Conservation (phyloP, 1,140 invertebrate species). For the Hycleus cichorii region DNA sequence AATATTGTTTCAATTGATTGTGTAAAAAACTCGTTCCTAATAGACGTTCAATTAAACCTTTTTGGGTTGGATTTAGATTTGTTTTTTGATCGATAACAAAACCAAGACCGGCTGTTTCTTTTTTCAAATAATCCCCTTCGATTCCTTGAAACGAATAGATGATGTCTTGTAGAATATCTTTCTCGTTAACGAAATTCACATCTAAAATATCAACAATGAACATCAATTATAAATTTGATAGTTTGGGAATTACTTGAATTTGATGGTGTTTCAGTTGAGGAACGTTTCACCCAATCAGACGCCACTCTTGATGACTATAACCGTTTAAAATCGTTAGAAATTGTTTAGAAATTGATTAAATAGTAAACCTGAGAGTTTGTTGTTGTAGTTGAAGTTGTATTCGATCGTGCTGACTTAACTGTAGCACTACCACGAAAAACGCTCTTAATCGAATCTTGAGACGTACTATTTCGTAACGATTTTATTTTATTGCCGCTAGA, state of each 20-base stretch:
- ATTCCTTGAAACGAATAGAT: slow-evolving; percentile 77
- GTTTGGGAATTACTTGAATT: not conserved
- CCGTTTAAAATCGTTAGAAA: too few species aligned
- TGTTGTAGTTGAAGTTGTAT: not conserved
- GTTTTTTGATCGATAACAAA: slow-evolving; percentile 59
- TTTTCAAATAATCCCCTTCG: slow-evolving; percentile 65
- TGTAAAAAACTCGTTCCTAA: slow-evolving; percentile 84
- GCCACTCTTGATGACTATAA: slow-evolving; percentile 3
- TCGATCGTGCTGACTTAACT: slow-evolving; percentile 1
- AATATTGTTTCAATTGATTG: slow-evolving; percentile 65
- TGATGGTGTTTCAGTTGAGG: not conserved
- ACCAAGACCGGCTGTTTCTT: slow-evolving; percentile 54
- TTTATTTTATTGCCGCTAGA: not conserved
- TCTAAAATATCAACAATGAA: not conserved
- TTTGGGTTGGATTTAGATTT: slow-evolving; percentile 39
- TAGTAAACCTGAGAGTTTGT: not conserved
- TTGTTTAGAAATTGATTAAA: not conserved
- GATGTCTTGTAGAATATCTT: slow-evolving; percentile 63
- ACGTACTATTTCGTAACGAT: not conserved
- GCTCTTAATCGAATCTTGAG: slow-evolving; percentile 4
- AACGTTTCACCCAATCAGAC: not conserved
- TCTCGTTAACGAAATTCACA: slow-evolving; percentile 21
- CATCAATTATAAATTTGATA: not conserved
- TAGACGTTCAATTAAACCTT: slow-evolving; percentile 58
- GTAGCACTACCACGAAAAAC: not conserved